phyloP scores from a whole-genome alignment of 2,113 vertebrate species.

The Hirundichthys speculiger region DNA sequence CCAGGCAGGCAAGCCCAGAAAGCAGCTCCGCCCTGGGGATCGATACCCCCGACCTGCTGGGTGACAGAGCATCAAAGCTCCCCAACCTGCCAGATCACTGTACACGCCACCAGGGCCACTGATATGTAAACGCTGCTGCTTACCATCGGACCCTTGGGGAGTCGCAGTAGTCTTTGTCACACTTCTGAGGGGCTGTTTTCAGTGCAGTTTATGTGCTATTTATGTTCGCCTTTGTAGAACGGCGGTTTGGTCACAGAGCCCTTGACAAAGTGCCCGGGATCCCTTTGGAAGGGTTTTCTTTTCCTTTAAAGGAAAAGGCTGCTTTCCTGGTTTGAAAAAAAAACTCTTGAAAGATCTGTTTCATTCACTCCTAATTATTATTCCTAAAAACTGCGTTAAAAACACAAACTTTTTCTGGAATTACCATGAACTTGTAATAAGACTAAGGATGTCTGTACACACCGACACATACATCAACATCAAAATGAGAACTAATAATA shows the following conservation, averaged over 20 bases:
- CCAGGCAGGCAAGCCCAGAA: slow-evolving; percentile 70
- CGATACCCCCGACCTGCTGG: slow-evolving; percentile 72
- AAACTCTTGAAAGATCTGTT: not conserved
- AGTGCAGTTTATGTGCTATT: slow-evolving; percentile 66
- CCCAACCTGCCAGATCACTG: slow-evolving; percentile 74
- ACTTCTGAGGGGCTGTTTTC: slow-evolving; percentile 68
- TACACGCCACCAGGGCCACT: slow-evolving; percentile 61
- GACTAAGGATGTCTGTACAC: not conserved
- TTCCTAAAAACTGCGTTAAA: slow-evolving; percentile 18
- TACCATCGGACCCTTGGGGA: slow-evolving; percentile 52
- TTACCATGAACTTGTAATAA: not conserved
- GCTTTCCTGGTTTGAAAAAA: slow-evolving; percentile 30
- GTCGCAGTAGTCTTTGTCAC: slow-evolving; percentile 52
- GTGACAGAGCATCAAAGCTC: slow-evolving; percentile 78
- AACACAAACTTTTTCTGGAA: slow-evolving; percentile 6
- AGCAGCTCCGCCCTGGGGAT: slow-evolving; percentile 70
- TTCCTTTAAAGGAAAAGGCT: slow-evolving; percentile 55
- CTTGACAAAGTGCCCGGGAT: slow-evolving; percentile 69
- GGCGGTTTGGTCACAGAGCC: slow-evolving; percentile 51
- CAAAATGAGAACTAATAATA: slow-evolving; percentile 15
- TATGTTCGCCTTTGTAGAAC: slow-evolving; percentile 71
- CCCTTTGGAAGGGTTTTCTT: slow-evolving; percentile 48
- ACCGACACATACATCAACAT: not conserved
- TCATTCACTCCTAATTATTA: slow-evolving; percentile 6
- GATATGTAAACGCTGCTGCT: slow-evolving; percentile 71